phyloP scores from a whole-genome alignment of 1,140 invertebrate species.

The Panonychus citri region DNA sequence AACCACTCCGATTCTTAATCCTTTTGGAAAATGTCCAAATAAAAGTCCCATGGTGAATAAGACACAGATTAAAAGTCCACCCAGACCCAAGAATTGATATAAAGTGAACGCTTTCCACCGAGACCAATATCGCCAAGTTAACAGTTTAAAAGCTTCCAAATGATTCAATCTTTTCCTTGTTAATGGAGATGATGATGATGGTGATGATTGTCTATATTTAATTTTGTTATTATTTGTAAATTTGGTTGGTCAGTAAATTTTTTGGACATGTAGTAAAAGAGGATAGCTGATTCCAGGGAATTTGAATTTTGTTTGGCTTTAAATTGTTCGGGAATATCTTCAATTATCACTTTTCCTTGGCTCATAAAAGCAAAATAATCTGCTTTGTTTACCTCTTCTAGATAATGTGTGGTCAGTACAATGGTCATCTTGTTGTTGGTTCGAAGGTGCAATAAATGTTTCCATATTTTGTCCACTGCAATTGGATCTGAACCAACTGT shows the following conservation, averaged over 20 bases:
- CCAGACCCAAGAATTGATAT: too few species aligned
- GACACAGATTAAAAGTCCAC: too few species aligned
- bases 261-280: too few species aligned
- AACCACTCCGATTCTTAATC: slow-evolving; percentile 54
- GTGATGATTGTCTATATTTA: too few species aligned
- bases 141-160: too few species aligned
- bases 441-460: slow-evolving; percentile 20
- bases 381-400: slow-evolving; percentile 18
- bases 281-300: background rate
- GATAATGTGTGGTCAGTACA: slow-evolving; percentile 26
- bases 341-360: background rate
- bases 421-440: slow-evolving; percentile 18
- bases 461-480: slow-evolving; percentile 18
- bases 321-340: background rate
- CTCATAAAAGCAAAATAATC: background rate
- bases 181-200: too few species aligned
- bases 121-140: too few species aligned
- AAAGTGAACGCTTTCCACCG: too few species aligned
- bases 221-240: too few species aligned
- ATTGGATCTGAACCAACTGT: slow-evolving; percentile 25
- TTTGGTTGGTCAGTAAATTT: too few species aligned
- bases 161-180: too few species aligned
- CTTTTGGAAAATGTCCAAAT: slow-evolving; percentile 63
- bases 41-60: slow-evolving; percentile 23
- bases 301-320: background rate